Evolutionary conservation across 2,888 invertebrate species (phyloP).

Genomic region (Chrysodeixis includens): DNA sequence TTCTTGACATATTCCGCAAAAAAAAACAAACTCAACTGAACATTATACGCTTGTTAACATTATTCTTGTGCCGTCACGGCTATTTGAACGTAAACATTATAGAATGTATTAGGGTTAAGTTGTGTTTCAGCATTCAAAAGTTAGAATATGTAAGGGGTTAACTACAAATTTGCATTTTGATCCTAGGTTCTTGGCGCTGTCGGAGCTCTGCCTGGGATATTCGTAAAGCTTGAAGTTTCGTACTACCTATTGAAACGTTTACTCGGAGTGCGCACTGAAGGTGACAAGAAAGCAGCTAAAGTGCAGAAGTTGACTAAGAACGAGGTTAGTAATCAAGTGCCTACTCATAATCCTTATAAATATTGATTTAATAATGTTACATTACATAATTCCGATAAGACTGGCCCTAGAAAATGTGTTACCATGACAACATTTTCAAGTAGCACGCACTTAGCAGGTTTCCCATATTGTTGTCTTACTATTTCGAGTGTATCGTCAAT

Average conservation of each 20-base stretch:
- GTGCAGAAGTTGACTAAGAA: conserved; percentile 97
- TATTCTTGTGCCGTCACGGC: too few species aligned
- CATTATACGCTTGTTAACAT: too few species aligned
- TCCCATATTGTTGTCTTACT: not conserved
- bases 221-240: conserved; percentile 99
- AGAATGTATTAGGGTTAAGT: too few species aligned
- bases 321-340: conserved; percentile 90
- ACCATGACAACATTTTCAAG: not conserved
- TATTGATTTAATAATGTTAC: not conserved
- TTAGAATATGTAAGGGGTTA: not conserved
- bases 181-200: conserved; percentile 96
- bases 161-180: not conserved
- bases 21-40: too few species aligned
- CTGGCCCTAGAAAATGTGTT: not conserved
- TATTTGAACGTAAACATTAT: too few species aligned
- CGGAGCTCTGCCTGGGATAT: conserved; percentile 98
- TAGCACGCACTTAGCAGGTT: not conserved
- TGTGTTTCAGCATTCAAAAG: too few species aligned
- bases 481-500: not conserved
- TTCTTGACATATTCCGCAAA: too few species aligned
- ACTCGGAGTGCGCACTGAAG: conserved; percentile 99
- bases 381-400: not conserved
- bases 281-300: conserved; percentile 99
- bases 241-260: conserved; percentile 98
- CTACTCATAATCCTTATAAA: not conserved